Base-by-base conservation (phyloP, 2,888 invertebrate species). In the Lasioglossum leucozonium region DNA sequence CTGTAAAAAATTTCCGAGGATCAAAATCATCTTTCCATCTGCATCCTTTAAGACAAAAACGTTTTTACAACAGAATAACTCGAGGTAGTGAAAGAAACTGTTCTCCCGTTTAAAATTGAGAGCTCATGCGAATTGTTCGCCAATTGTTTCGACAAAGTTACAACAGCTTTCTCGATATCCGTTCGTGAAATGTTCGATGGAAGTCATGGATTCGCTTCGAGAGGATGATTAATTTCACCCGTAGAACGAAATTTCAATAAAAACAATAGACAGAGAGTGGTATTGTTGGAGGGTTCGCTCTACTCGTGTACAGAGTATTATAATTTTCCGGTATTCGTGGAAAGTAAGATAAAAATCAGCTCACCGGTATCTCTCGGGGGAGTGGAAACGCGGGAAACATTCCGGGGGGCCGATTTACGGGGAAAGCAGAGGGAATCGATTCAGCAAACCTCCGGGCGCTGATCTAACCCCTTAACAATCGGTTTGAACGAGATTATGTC, bases 401-500 rank as follows among this genome's bases (percentile, higher is more conserved):
- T 67, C 67, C 37, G 3, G 10, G 37, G 22, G 18, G 1, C 67
- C 67, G 67, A 22, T 67, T 67, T 67, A 37, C 37, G 67, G 30
- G 34, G 22, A 67, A 67, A 67, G 67, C 22, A 37, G 34, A 11
- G 22, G 37, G 11, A 37, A 67, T 67, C 67, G 67, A 67, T 37
- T 22, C 67, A 11, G 34, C 34, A 10, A 37, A 37, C 37, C 62
- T 30, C 37, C 67, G 18, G 30, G 67, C 67, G 67, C 37, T 37
- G 67, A 67, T 67, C 37, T 67, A 67, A 67, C 67, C 67, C 67
- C 67, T 67, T 67, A 84, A 84, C 65, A 75, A 85, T 72, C 76
- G 85, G 72, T 65, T 76, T 16, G 71, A 77, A 73, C 71, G 73
- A 73, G 65, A 85, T 85, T 55, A 84, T 72, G 67, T 67, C 67